These are phyloP conservation scores for Mastomys coucha DNA, from an alignment of 2,113 vertebrate genomes.

Conservation along the genomic window DNA sequence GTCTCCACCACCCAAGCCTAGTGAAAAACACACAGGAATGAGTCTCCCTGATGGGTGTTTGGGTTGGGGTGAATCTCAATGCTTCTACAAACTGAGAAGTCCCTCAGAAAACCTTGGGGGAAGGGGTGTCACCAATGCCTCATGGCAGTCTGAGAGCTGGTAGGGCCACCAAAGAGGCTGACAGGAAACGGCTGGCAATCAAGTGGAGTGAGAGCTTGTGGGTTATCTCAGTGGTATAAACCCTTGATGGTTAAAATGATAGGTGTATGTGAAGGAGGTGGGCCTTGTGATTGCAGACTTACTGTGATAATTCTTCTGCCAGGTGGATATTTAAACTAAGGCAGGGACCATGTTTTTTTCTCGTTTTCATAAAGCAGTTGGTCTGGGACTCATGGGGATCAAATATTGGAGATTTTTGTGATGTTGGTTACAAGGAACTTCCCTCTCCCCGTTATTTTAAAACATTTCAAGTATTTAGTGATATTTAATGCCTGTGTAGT, in stretches of 20 bases:
- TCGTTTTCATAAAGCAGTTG: not conserved
- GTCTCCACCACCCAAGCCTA: not conserved
- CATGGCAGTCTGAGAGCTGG: not conserved
- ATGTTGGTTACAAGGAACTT: not conserved
- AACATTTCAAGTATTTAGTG: conserved; percentile 23
- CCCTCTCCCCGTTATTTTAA: conserved; percentile 22
- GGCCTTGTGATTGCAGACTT: not conserved
- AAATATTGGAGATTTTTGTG: not conserved
- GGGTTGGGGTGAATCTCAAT: too few relatives aligned
- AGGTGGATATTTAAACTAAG: not conserved
- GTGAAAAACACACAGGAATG: not conserved
- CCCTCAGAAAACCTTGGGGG: not conserved
- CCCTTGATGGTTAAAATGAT: not conserved
- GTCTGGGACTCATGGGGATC: not conserved
- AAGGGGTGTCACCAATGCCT: not conserved
- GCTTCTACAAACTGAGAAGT: not conserved
- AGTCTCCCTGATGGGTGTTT: not conserved
- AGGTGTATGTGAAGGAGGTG: not conserved
- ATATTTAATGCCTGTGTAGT: not conserved
- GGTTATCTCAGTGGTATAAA: not conserved
- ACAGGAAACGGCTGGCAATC: not conserved
- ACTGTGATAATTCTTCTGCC: not conserved
- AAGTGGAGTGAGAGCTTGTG: not conserved
- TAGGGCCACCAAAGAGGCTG: not conserved
- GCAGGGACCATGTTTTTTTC: not conserved